Conservation (phyloP, 1,140 invertebrate genomes). For the Panonychus citri region DNA sequence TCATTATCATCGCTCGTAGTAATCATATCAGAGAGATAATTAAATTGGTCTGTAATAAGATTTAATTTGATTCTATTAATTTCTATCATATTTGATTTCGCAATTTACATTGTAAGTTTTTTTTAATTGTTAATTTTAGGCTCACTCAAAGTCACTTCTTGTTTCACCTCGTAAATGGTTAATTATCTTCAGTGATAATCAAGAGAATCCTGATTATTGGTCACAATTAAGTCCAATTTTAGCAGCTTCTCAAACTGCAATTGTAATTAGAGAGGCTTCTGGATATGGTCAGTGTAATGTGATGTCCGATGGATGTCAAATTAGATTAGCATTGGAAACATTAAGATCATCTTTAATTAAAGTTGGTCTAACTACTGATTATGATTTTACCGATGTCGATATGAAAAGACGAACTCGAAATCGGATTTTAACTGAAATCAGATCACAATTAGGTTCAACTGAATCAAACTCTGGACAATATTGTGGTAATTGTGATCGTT, state of each 20-base stretch:
- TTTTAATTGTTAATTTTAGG: background rate
- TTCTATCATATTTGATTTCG: background rate
- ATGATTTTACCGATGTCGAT: background rate
- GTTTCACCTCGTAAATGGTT: background rate
- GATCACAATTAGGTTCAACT: background rate
- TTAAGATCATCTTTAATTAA: background rate
- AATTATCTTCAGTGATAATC: background rate
- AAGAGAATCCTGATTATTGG: background rate
- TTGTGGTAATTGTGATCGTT: slow-evolving; percentile 9
- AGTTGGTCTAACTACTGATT: background rate
- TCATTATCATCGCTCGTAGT: background rate
- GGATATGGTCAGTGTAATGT: slow-evolving; percentile 1
- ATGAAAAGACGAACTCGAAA: slow-evolving; percentile 3
- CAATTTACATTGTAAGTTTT: background rate
- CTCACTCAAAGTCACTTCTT: background rate
- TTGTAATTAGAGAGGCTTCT: background rate
- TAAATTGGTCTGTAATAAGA: background rate
- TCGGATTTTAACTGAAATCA: slow-evolving; percentile 5
- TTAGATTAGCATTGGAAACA: slow-evolving; percentile 1
- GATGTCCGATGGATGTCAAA: slow-evolving; percentile 6
- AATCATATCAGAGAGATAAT: background rate
- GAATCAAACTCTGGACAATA: background rate
- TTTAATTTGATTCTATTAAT: background rate
- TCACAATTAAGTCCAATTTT: background rate
- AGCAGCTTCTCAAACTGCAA: background rate